Evolutionary conservation across 2,797 vertebrate genomes (phyloP).

Genomic region (Limosa lapponica): DNA sequence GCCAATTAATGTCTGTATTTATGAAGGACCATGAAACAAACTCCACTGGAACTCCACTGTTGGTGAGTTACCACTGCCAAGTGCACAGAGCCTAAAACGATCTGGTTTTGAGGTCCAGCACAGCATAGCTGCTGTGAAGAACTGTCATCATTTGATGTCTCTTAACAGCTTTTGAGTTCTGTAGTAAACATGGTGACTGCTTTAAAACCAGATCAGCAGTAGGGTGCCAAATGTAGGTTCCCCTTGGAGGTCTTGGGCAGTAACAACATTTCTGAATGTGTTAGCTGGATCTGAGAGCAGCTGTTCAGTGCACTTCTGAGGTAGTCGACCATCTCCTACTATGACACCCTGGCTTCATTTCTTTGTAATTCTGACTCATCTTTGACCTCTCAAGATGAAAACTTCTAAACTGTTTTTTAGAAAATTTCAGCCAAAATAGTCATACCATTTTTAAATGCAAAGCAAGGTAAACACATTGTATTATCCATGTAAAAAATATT

Average conservation of each 20-base stretch:
- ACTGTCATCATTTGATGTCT: constrained; percentile 27
- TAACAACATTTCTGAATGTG: neutral
- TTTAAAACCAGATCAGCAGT: neutral
- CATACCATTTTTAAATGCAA: neutral
- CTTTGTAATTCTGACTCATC: neutral
- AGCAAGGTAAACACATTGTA: neutral
- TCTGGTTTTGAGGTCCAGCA: constrained; percentile 23
- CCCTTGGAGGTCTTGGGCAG: neutral
- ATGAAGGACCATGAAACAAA: constrained; percentile 15
- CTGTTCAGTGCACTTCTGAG: neutral
- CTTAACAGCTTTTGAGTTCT: constrained; percentile 2
- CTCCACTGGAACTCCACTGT: neutral
- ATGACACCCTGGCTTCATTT: neutral
- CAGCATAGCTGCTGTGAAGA: constrained; percentile 15
- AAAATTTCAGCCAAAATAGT: neutral
- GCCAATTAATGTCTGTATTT: constrained; percentile 41
- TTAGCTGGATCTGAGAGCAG: neutral
- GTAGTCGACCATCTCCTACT: neutral
- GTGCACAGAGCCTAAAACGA: neutral
- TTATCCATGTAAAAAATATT: neutral
- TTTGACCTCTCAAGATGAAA: neutral
- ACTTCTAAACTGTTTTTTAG: neutral
- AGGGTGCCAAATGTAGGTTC: neutral
- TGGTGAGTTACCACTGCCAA: neutral
- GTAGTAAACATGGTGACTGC: constrained; percentile 9